Percentiles rank a stretch among this genome's conserved stretches.
phyloP scores from a whole-genome alignment of 2,797 vertebrate genomes.

The Borostomias antarcticus region DNA sequence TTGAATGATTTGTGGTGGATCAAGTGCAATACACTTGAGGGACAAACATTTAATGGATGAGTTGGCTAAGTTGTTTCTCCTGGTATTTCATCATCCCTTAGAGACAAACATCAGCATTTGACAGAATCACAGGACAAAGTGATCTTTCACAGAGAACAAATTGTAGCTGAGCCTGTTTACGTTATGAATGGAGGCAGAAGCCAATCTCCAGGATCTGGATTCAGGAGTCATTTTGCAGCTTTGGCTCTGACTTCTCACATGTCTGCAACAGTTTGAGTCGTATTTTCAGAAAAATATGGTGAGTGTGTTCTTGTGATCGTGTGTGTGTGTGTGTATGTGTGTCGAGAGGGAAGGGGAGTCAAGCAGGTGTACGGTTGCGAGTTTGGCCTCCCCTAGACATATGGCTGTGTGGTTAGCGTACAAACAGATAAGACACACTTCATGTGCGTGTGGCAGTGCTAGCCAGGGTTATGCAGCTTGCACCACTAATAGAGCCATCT shows the following conservation, averaged over 20 bases:
- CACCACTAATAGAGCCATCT: no score
- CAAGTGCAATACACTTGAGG: constrained; percentile 5
- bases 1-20: constrained; percentile 22
- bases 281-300: background rate
- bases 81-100: constrained; percentile 27
- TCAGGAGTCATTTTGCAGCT: constrained; percentile 41
- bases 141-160: constrained; percentile 21
- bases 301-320: background rate
- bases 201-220: constrained; percentile 37
- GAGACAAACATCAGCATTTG: constrained; percentile 10
- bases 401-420: background rate
- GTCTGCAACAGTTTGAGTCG: constrained; percentile 26
- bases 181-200: constrained; percentile 28
- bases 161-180: constrained; percentile 32
- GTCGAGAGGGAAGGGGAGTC: no score
- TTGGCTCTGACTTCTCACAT: constrained; percentile 33
- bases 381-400: no score
- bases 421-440: background rate
- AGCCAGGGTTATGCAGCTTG: constrained; percentile 31
- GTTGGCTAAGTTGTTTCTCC: constrained; percentile 29
- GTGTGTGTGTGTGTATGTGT: background rate
- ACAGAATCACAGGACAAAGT: constrained; percentile 8
- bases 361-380: background rate
- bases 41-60: constrained; percentile 35
- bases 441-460: background rate